Evolutionary conservation across 2,888 invertebrate genomes (phyloP).

Genomic region (Philonicus albiceps): DNA sequence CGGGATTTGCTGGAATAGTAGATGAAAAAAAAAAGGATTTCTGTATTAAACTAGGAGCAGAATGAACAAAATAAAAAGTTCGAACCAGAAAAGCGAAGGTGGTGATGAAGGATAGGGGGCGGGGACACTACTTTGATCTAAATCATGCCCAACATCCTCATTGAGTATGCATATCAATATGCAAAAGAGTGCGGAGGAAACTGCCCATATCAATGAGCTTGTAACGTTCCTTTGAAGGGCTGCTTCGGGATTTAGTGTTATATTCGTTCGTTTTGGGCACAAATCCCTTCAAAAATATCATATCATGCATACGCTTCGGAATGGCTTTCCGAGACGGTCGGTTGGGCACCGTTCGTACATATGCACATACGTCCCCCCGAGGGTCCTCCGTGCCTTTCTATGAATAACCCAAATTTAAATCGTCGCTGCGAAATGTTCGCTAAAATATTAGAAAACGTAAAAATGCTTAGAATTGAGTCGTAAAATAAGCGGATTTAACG

Average conservation of each 20-base stretch:
- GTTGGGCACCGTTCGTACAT: background rate
- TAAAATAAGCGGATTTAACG: conserved; percentile 35
- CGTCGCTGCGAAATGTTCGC: conserved; percentile 9
- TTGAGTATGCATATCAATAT: conserved; percentile 35
- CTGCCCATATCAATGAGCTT: conserved; percentile 33
- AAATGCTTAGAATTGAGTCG: conserved; percentile 9
- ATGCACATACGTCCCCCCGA: background rate
- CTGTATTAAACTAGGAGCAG: background rate
- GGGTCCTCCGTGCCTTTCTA: background rate
- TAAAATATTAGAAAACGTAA: conserved; percentile 30
- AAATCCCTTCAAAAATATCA: conserved; percentile 22
- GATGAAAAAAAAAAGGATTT: background rate
- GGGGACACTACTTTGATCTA: conserved; percentile 26
- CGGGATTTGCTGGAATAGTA: background rate
- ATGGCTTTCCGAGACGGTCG: background rate
- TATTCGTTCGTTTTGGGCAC: background rate
- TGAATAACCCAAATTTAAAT: conserved; percentile 2
- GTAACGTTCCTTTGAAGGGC: background rate
- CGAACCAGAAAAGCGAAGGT: background rate
- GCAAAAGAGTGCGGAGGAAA: conserved; percentile 20
- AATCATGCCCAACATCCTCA: conserved; percentile 27
- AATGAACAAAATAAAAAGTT: background rate
- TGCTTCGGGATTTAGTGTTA: background rate
- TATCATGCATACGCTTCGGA: conserved; percentile 2
- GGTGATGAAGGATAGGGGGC: background rate